These are phyloP conservation scores for Cephalopterus ornatus DNA, from an alignment of 2,113 vertebrate species.

Conservation along the genomic window DNA sequence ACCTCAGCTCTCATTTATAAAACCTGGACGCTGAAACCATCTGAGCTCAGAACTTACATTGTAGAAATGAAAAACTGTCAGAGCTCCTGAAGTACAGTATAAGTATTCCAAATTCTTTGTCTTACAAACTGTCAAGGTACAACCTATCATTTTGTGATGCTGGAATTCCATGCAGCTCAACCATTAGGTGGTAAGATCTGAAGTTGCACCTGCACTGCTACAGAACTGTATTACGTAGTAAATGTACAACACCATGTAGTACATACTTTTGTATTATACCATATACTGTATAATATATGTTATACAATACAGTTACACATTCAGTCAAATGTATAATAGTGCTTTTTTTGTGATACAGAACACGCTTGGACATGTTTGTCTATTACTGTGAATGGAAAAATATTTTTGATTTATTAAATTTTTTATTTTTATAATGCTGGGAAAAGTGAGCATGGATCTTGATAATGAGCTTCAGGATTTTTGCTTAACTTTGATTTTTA, in stretches of 20 bases:
- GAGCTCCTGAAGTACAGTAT: constrained; percentile 68
- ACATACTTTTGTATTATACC: background rate
- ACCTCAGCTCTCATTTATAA: constrained; percentile 77
- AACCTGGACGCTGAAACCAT: constrained; percentile 81
- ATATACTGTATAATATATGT: background rate
- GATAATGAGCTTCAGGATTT: background rate
- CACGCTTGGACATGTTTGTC: background rate
- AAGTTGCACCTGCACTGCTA: background rate
- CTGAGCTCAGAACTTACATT: constrained; percentile 68
- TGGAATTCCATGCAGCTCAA: background rate
- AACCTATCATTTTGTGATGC: background rate
- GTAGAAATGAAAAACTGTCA: constrained; percentile 77
- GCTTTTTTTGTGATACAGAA: background rate
- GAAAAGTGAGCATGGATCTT: background rate
- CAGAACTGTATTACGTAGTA: background rate
- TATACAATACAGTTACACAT: background rate
- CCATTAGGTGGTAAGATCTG: background rate
- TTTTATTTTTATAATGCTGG: background rate
- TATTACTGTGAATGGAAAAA: background rate
- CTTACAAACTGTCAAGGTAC: background rate
- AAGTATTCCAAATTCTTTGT: background rate
- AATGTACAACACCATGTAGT: background rate
- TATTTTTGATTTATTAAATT: background rate
- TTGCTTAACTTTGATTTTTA: background rate
- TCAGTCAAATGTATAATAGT: background rate